A percentile compares a stretch with the other conserved stretches of the same genome.
These are phyloP conservation scores for Sparus aurata DNA, from an alignment of 2,797 vertebrate species.

Conservation along the genomic window DNA sequence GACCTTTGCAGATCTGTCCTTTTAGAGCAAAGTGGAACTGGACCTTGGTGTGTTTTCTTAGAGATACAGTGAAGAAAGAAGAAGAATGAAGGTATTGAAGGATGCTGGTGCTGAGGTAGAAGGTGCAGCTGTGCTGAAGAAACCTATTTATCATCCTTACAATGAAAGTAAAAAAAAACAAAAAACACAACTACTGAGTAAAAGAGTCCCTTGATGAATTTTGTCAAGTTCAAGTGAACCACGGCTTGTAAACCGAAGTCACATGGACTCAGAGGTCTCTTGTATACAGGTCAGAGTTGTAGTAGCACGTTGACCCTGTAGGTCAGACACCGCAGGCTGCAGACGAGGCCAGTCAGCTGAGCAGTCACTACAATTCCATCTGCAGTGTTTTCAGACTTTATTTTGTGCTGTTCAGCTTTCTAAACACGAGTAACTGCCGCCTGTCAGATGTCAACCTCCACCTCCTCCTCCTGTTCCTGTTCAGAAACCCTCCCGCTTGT, in stretches of 20 bases:
- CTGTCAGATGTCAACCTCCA: conserved; percentile 34
- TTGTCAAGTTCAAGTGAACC: conserved; percentile 42
- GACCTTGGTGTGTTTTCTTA: conserved; percentile 35
- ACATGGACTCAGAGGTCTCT: conserved; percentile 19
- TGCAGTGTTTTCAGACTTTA: conserved; percentile 7
- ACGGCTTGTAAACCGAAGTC: conserved; percentile 49
- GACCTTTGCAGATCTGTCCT: conserved; percentile 53
- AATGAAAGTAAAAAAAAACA: neutral
- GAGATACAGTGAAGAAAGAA: neutral
- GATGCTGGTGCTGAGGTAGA: conserved; percentile 15
- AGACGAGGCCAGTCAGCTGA: conserved; percentile 35
- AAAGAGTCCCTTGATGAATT: conserved; percentile 33
- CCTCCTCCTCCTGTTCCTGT: neutral
- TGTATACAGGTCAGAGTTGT: conserved; percentile 49
- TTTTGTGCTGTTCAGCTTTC: conserved; percentile 16
- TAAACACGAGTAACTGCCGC: conserved; percentile 15
- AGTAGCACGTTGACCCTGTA: conserved; percentile 25
- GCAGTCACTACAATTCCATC: conserved; percentile 33
- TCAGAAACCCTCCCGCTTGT: neutral
- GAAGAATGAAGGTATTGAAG: neutral
- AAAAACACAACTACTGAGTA: neutral
- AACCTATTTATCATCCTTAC: conserved; percentile 58
- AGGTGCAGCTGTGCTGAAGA: conserved; percentile 20
- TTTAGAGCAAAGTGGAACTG: conserved; percentile 43
- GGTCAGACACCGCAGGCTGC: conserved; percentile 49